These are phyloP conservation scores for Halcyon senegalensis DNA, from an alignment of 2,113 vertebrate species.

Conservation along the genomic window DNA sequence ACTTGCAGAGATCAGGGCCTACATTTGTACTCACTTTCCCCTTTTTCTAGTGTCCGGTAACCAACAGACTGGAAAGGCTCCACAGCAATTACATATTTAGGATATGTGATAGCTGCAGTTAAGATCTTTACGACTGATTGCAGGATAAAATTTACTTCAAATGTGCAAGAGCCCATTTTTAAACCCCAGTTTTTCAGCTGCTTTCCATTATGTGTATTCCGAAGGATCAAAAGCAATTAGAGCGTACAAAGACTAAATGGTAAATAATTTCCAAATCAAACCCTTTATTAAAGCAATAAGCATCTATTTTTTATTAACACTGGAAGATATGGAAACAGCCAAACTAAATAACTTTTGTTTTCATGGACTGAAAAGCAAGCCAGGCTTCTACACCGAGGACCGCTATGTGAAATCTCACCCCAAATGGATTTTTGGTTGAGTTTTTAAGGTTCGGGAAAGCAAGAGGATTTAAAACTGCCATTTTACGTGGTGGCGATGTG, in stretches of 20 bases:
- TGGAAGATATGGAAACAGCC: not conserved
- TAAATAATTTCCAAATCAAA: constrained; percentile 66
- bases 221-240: constrained; percentile 65
- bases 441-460: not conserved
- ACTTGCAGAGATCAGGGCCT: not conserved
- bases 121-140: constrained; percentile 60
- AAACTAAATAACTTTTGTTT: constrained; percentile 21
- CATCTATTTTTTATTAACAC: constrained; percentile 18
- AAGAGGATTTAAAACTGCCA: not conserved
- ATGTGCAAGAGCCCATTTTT: constrained; percentile 60
- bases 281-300: constrained; percentile 38
- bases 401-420: not conserved
- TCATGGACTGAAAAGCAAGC: not conserved
- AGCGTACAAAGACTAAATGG: not conserved
- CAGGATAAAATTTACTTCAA: constrained; percentile 60
- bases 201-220: constrained; percentile 54
- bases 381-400: not conserved
- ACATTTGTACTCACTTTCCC: not conserved
- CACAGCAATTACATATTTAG: constrained; percentile 58
- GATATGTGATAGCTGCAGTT: constrained; percentile 53
- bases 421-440: not conserved
- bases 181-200: constrained; percentile 43
- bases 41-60: constrained; percentile 7
- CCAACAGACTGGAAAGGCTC: constrained; percentile 52
- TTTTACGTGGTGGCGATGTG: not conserved